Conservation (phyloP, 1,140 invertebrate genomes). For the Akabosia matsudoensis region DNA sequence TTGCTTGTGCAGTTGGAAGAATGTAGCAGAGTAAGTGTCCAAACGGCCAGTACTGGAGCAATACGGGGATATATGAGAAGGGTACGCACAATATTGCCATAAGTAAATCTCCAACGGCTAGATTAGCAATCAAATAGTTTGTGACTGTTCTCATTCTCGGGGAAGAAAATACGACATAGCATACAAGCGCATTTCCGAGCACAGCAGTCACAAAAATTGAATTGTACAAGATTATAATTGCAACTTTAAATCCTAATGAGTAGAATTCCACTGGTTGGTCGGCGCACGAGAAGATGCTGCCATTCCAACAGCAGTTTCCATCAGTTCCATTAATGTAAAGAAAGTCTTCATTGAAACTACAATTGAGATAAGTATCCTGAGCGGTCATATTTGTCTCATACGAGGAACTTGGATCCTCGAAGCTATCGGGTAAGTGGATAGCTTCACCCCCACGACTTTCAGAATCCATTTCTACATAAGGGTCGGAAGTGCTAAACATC, state of each 20-base stretch:
- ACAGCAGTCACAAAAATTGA: conserved; percentile 70
- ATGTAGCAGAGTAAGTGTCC: conserved; percentile 69
- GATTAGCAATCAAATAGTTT: conserved; percentile 73
- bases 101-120: conserved; percentile 78
- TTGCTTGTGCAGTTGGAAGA: conserved; percentile 65
- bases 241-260: conserved; percentile 56
- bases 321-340: background rate
- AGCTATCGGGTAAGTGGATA: background rate
- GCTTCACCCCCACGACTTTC: background rate
- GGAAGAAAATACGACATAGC: conserved; percentile 72
- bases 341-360: background rate
- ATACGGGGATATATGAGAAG: conserved; percentile 72
- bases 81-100: conserved; percentile 84
- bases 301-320: background rate
- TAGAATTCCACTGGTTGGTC: background rate
- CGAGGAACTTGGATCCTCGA: background rate
- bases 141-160: conserved; percentile 81
- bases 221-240: conserved; percentile 70
- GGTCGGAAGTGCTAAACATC: background rate
- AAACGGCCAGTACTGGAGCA: conserved; percentile 80
- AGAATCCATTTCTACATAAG: background rate
- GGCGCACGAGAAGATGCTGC: background rate
- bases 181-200: conserved; percentile 74
- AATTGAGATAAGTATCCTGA: background rate
- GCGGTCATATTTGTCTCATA: background rate